Percentiles rank a stretch among this genome's conserved stretches.
phyloP scores from a whole-genome alignment of 1,140 invertebrate genomes.

The Schlechtendalia chinensis region DNA sequence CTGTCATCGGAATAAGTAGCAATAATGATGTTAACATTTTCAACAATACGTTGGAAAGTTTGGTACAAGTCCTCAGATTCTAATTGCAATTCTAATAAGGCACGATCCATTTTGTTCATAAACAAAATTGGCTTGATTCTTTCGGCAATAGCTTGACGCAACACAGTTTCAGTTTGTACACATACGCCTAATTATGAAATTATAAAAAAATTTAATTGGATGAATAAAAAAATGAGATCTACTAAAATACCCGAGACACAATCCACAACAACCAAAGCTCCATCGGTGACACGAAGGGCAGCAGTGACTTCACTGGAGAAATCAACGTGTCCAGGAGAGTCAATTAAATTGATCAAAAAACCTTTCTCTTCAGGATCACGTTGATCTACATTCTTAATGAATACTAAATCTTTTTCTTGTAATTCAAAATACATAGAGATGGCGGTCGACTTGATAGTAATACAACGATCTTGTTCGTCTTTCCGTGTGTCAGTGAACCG shows the following conservation, averaged over 20 bases:
- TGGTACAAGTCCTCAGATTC: constrained; percentile 97
- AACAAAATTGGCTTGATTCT: constrained; percentile 98
- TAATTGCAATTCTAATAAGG: constrained; percentile 90
- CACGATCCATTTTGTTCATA: constrained; percentile 99
- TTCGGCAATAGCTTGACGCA: constrained; percentile 98
- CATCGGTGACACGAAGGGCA: constrained; percentile 97
- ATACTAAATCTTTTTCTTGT: constrained; percentile 84
- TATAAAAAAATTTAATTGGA: neutral
- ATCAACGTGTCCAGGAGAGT: constrained; percentile 99
- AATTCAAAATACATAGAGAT: constrained; percentile 99
- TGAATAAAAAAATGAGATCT: neutral
- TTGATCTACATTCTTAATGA: constrained; percentile 86
- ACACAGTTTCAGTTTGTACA: constrained; percentile 98
- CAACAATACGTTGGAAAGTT: constrained; percentile 99
- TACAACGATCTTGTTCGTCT: constrained; percentile 99
- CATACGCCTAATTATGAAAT: constrained; percentile 77
- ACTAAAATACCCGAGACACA: constrained; percentile 85
- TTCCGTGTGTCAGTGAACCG: constrained; percentile 99
- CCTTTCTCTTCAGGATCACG: constrained; percentile 86
- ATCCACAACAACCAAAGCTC: constrained; percentile 98
- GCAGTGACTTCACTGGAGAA: constrained; percentile 99
- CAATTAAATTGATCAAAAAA: constrained; percentile 99
- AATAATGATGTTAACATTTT: constrained; percentile 99
- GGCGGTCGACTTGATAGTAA: constrained; percentile 99
- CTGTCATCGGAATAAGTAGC: constrained; percentile 97